A percentile compares a stretch with the other conserved stretches of the same genome.
Conservation (phyloP, 1,140 invertebrate species). For the Diprion similis region DNA sequence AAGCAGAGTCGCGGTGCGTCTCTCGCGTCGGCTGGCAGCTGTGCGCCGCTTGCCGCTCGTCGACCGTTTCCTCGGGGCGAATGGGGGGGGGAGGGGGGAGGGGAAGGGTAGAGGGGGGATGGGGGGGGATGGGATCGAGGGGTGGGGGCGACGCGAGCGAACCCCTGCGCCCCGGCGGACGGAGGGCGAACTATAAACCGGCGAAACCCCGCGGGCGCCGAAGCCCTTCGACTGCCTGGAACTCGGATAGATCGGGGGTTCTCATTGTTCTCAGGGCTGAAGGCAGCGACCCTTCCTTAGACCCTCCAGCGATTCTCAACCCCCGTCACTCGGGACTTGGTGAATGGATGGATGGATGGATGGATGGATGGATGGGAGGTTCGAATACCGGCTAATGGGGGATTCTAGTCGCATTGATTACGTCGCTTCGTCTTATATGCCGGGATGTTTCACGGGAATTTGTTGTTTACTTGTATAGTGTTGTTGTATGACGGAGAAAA, state of each 20-base stretch:
- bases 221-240: neutral
- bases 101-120: conserved; percentile 8
- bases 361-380: neutral
- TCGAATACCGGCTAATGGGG: too few species aligned
- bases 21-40: conserved; percentile 29
- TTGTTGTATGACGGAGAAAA: too few species aligned
- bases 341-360: neutral
- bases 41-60: conserved; percentile 23
- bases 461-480: too few species aligned
- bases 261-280: too few species aligned
- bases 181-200: conserved; percentile 1
- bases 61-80: neutral
- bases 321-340: neutral
- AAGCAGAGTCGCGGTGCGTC: conserved; percentile 27
- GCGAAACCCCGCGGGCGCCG: neutral
- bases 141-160: too few species aligned
- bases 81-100: neutral
- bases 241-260: too few species aligned
- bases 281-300: neutral
- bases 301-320: neutral
- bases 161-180: neutral
- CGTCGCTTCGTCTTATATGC: too few species aligned
- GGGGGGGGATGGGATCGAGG: neutral
- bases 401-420: too few species aligned
- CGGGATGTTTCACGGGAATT: too few species aligned